Percentiles rank a stretch among this genome's conserved stretches.
Conservation (phyloP, 2,888 invertebrate genomes). For the Hylaea fasciaria region DNA sequence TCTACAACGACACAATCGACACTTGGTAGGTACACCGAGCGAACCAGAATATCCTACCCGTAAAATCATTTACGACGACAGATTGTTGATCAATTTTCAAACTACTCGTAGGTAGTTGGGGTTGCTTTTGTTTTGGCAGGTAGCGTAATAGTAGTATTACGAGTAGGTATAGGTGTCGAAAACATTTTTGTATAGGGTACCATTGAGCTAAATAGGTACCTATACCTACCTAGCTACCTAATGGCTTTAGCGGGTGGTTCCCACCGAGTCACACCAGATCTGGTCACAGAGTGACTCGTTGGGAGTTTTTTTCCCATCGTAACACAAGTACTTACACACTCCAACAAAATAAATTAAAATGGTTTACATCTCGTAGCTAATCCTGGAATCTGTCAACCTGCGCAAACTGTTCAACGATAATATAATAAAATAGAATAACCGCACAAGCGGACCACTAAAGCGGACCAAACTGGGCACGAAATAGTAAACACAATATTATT, state of each 20-base stretch:
- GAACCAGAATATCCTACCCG: constrained; percentile 15
- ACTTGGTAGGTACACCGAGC: constrained; percentile 9
- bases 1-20: constrained; percentile 40
- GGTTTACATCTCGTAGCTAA: too few relatives aligned
- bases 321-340: too few relatives aligned
- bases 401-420: background rate
- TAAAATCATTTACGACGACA: constrained; percentile 6
- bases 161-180: too few relatives aligned
- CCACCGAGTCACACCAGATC: too few relatives aligned
- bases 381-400: too few relatives aligned
- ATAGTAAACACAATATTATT: constrained; percentile 35
- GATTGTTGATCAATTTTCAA: background rate
- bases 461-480: constrained; percentile 9
- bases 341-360: too few relatives aligned
- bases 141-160: background rate
- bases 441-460: constrained; percentile 1
- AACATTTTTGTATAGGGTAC: too few relatives aligned
- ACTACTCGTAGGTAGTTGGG: background rate
- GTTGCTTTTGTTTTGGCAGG: background rate
- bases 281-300: too few relatives aligned
- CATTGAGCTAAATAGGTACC: too few relatives aligned
- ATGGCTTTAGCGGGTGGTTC: too few relatives aligned
- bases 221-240: too few relatives aligned
- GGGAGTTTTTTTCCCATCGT: too few relatives aligned
- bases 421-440: background rate